phyloP scores from a whole-genome alignment of 2,113 vertebrate species.

The Sarotherodon lohbergeri region DNA sequence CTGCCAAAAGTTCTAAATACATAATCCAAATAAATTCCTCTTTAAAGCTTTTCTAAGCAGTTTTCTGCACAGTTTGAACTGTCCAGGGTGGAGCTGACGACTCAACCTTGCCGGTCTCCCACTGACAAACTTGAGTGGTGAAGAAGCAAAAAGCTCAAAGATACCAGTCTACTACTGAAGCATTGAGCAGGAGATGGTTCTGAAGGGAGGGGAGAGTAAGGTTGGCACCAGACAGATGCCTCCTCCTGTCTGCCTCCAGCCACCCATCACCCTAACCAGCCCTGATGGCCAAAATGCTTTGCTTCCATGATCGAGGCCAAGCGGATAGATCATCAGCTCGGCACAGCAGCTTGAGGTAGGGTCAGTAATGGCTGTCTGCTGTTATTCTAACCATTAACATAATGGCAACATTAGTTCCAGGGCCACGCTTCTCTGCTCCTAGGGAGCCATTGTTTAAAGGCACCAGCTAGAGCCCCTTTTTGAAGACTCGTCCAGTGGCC shows the following conservation, averaged over 20 bases:
- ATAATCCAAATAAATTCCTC: background rate
- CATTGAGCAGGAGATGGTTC: background rate
- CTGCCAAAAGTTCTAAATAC: background rate
- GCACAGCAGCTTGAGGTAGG: slow-evolving; percentile 27
- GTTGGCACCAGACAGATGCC: slow-evolving; percentile 44
- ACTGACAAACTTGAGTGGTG: slow-evolving; percentile 2
- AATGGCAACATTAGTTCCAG: slow-evolving; percentile 75
- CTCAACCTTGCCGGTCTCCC: slow-evolving; percentile 26
- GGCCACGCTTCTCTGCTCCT: slow-evolving; percentile 56
- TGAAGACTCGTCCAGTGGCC: slow-evolving; percentile 20
- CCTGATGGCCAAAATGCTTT: slow-evolving; percentile 49
- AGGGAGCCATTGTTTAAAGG: slow-evolving; percentile 62
- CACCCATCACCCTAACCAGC: slow-evolving; percentile 53
- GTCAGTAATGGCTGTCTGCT: slow-evolving; percentile 62
- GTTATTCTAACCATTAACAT: slow-evolving; percentile 76
- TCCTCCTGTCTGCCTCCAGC: slow-evolving; percentile 10
- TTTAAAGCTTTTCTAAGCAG: background rate
- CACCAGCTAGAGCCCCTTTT: slow-evolving; percentile 27
- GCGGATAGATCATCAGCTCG: slow-evolving; percentile 14
- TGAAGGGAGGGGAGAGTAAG: background rate
- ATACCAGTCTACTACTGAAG: slow-evolving; percentile 17
- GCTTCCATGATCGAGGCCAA: background rate
- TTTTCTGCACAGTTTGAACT: background rate
- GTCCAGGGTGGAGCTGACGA: background rate
- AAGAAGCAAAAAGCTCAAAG: slow-evolving; percentile 28